Conservation (phyloP, 1,140 invertebrate genomes). For the Drosophila baimaii region DNA sequence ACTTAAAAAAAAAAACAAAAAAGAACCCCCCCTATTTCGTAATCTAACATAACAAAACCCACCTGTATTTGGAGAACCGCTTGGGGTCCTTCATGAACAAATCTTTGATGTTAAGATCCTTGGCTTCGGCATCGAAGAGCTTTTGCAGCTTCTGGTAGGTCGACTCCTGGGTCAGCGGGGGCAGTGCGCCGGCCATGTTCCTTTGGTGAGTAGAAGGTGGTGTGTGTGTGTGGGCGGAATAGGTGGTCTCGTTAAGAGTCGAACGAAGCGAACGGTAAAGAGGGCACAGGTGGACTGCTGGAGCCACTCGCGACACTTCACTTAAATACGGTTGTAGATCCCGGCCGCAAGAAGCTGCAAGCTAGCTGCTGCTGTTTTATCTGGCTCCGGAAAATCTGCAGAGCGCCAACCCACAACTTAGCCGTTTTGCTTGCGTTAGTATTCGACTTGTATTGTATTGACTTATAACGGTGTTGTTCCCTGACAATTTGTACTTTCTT, state of each 20-base stretch:
- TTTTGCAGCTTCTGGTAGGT: slow-evolving; percentile 90
- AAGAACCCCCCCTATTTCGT: slow-evolving; percentile 1
- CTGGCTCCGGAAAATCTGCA: slow-evolving; percentile 43
- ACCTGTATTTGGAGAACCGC: slow-evolving; percentile 94
- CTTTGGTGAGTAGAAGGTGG: slow-evolving; percentile 36
- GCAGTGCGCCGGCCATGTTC: slow-evolving; percentile 78
- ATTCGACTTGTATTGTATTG: neutral
- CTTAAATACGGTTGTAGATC: slow-evolving; percentile 52
- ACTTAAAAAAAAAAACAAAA: slow-evolving; percentile 16
- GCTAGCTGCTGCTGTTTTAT: slow-evolving; percentile 30
- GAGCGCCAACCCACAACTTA: slow-evolving; percentile 40
- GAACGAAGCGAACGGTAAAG: slow-evolving; percentile 37
- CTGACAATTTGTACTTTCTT: slow-evolving; percentile 1
- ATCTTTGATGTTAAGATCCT: slow-evolving; percentile 90
- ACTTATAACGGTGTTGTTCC: slow-evolving; percentile 8
- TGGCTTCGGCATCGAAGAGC: slow-evolving; percentile 88
- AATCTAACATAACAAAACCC: slow-evolving; percentile 39
- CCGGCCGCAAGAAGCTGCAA: slow-evolving; percentile 6
- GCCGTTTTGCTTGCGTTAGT: slow-evolving; percentile 37
- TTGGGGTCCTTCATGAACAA: slow-evolving; percentile 91
- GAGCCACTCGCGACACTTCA: slow-evolving; percentile 54
- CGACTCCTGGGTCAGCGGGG: slow-evolving; percentile 87
- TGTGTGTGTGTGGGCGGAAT: slow-evolving; percentile 13
- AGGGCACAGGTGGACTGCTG: slow-evolving; percentile 49
- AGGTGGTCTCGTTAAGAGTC: slow-evolving; percentile 43